phyloP scores from a whole-genome alignment of 2,113 vertebrate species.

The Bothrops jararaca region DNA sequence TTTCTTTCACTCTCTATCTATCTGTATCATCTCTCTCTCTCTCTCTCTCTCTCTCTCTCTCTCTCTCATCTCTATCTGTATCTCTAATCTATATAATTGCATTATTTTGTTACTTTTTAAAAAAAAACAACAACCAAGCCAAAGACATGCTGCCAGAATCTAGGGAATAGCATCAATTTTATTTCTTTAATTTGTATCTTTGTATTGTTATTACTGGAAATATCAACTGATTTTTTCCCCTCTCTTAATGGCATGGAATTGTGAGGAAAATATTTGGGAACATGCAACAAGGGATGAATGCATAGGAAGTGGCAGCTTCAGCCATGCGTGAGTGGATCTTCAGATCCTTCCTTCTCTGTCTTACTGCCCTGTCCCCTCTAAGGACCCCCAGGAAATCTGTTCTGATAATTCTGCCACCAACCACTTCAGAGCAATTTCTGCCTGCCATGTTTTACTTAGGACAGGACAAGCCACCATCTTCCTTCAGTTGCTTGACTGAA shows the following conservation, averaged over 20 bases:
- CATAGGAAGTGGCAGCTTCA: background rate
- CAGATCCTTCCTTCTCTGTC: background rate
- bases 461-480: background rate
- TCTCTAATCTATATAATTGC: constrained; percentile 8
- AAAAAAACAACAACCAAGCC: background rate
- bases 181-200: background rate
- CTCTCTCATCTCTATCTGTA: background rate
- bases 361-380: background rate
- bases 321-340: background rate
- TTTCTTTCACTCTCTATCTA: background rate
- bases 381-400: background rate
- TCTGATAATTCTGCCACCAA: background rate
- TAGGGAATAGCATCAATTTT: background rate
- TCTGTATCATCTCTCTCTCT: background rate
- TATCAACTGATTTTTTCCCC: background rate
- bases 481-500: background rate
- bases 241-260: background rate
- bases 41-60: no score
- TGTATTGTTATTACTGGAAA: background rate
- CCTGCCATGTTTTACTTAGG: background rate
- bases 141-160: background rate
- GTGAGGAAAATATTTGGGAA: background rate
- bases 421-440: background rate
- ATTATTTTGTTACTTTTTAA: constrained; percentile 19
- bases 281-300: background rate